Percentiles rank a stretch among this genome's conserved stretches.
Conservation (phyloP, 2,888 invertebrate species). For the Petrolisthes cinctipes region DNA sequence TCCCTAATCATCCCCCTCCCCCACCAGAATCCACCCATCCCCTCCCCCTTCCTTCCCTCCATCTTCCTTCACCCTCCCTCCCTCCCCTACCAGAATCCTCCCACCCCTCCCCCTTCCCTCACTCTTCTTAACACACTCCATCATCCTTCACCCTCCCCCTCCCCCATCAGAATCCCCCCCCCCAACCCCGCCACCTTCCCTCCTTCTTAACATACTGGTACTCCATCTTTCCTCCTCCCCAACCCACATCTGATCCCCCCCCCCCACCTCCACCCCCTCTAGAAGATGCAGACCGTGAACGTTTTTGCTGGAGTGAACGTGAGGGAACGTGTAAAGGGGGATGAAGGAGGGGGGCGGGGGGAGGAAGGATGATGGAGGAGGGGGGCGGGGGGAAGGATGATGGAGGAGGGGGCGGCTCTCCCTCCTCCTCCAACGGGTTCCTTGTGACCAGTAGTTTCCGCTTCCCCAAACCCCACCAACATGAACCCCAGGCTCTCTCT, state of each 20-base stretch:
- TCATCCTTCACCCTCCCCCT: too few species aligned
- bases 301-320: slow-evolving; percentile 3
- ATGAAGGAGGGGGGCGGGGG: neutral
- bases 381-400: neutral
- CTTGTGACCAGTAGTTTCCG: neutral
- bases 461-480: neutral
- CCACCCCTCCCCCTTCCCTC: too few species aligned
- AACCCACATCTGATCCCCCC: neutral
- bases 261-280: neutral
- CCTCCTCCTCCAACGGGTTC: neutral
- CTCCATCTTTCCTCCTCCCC: neutral
- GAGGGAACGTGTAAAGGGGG: neutral
- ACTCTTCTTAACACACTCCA: too few species aligned
- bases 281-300: neutral
- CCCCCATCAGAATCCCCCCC: too few species aligned
- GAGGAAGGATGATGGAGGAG: neutral
- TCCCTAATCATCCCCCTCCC: too few species aligned
- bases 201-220: too few species aligned
- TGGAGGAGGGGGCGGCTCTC: neutral
- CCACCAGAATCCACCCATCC: too few species aligned
- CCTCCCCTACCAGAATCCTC: too few species aligned
- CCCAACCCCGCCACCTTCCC: too few species aligned
- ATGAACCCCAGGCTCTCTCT: neutral
- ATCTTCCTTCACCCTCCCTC: neutral
- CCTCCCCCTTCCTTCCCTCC: too few species aligned